Percentiles rank a stretch among this genome's conserved stretches.
Evolutionary conservation across 30 jellyfish, hydroid and myxozoan genomes (phyloP).

Genomic region (Turritopsis dohrnii): DNA sequence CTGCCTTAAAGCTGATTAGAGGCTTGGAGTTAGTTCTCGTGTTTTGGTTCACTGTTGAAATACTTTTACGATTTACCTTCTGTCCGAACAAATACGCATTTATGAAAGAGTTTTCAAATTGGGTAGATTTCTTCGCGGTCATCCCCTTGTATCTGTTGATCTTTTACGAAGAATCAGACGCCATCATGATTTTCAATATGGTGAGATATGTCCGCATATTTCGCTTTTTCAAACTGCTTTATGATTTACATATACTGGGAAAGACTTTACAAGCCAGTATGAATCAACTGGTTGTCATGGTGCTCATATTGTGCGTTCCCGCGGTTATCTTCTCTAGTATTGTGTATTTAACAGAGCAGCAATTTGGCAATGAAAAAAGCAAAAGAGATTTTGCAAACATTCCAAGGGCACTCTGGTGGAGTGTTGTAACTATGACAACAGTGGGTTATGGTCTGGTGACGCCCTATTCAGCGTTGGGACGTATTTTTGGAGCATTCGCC

Average conservation of each 20-base stretch:
- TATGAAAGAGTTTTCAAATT: constrained; percentile 38
- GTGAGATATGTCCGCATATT: constrained; percentile 68
- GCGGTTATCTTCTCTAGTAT: constrained; percentile 72
- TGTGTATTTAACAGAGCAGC: constrained; percentile 57
- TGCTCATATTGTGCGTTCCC: constrained; percentile 57
- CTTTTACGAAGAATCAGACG: constrained; percentile 20
- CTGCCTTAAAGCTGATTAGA: neutral
- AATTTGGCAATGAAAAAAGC: constrained; percentile 53
- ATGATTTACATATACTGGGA: constrained; percentile 81
- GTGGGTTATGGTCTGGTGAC: constrained; percentile 90
- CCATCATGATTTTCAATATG: constrained; percentile 59
- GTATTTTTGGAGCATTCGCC: constrained; percentile 75
- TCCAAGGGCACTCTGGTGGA: constrained; percentile 88
- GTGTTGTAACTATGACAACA: constrained; percentile 88
- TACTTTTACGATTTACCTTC: constrained; percentile 42
- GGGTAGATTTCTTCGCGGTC: constrained; percentile 75
- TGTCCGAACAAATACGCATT: constrained; percentile 50
- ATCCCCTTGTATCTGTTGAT: constrained; percentile 61
- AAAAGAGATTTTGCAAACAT: constrained; percentile 41
- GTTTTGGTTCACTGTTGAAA: constrained; percentile 82
- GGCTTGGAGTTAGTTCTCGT: constrained; percentile 46
- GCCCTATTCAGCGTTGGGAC: constrained; percentile 71
- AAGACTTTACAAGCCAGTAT: constrained; percentile 88
- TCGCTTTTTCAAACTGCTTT: constrained; percentile 65
- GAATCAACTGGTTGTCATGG: constrained; percentile 62